These are phyloP conservation scores for Corythoichthys haematopterus DNA, from an alignment of 2,113 vertebrate genomes.

Conservation along the genomic window DNA sequence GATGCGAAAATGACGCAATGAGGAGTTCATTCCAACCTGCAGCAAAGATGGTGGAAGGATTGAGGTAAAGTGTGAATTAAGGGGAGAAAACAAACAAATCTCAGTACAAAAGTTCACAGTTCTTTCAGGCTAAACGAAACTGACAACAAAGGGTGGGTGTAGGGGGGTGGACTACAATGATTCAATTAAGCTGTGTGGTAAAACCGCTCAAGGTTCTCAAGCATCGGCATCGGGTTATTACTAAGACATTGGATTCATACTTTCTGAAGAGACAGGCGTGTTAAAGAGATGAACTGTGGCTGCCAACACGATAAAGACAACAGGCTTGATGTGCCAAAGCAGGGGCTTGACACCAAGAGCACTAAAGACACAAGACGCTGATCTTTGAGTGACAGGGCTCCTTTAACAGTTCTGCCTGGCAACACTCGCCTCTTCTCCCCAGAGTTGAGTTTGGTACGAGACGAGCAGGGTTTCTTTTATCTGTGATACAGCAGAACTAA, in stretches of 20 bases:
- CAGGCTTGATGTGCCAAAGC: constrained; percentile 53
- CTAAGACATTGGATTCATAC: constrained; percentile 48
- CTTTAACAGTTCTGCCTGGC: constrained; percentile 76
- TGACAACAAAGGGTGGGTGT: constrained; percentile 45
- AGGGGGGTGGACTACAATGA: constrained; percentile 35
- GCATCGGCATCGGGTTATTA: constrained; percentile 47
- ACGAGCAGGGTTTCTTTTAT: constrained; percentile 64
- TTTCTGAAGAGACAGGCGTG: constrained; percentile 63
- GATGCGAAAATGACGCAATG: constrained; percentile 97
- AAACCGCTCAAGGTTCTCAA: constrained; percentile 41
- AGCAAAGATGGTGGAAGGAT: constrained; percentile 20
- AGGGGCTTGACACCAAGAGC: constrained; percentile 40
- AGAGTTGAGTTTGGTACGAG: constrained; percentile 55
- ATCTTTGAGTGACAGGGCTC: constrained; percentile 62
- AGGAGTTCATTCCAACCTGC: constrained; percentile 98
- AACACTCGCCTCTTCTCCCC: constrained; percentile 63
- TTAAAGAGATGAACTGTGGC: constrained; percentile 63
- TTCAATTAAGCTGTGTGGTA: constrained; percentile 51
- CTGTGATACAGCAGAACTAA: constrained; percentile 74
- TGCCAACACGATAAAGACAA: constrained; percentile 62
- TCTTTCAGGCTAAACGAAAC: constrained; percentile 49
- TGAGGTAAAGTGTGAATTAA: constrained; percentile 26
- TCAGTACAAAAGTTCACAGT: constrained; percentile 49
- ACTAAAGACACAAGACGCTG: constrained; percentile 36
- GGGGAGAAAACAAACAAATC: constrained; percentile 18